These are phyloP conservation scores for Drosophila mayaguana DNA, from an alignment of 2,888 invertebrate genomes.

Conservation along the genomic window DNA sequence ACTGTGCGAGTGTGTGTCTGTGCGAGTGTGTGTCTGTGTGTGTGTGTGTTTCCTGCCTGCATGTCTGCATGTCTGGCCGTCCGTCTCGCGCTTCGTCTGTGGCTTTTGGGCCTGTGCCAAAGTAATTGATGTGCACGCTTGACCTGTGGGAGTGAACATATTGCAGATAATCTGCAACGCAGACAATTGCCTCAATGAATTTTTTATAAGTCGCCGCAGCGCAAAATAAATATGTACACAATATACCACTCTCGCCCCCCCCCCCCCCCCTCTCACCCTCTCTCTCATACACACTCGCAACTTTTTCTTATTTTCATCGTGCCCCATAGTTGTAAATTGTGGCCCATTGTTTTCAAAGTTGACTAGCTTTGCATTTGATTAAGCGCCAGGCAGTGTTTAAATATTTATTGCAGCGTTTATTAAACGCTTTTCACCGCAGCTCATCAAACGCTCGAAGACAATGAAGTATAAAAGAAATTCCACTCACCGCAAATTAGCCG, in stretches of 20 bases:
- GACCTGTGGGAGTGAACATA: conserved; percentile 84
- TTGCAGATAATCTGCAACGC: conserved; percentile 83
- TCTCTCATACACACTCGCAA: neutral
- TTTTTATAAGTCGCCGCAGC: conserved; percentile 75
- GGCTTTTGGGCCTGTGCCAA: conserved; percentile 81
- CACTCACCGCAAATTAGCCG: conserved; percentile 56
- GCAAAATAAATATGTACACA: conserved; percentile 55
- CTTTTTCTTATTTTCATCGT: conserved; percentile 52
- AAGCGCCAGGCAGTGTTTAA: conserved; percentile 60
- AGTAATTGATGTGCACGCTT: conserved; percentile 84
- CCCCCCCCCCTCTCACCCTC: neutral
- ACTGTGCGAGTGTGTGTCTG: conserved; percentile 54
- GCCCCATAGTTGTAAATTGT: conserved; percentile 70
- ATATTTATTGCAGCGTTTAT: conserved; percentile 71
- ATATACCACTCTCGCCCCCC: conserved; percentile 4
- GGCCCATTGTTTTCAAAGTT: conserved; percentile 63
- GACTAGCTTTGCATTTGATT: conserved; percentile 64
- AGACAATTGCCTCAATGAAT: conserved; percentile 82
- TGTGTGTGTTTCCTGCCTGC: conserved; percentile 47
- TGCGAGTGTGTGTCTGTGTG: conserved; percentile 29
- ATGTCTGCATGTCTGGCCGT: conserved; percentile 49
- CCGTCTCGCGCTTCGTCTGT: conserved; percentile 28
- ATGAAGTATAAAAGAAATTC: conserved; percentile 56
- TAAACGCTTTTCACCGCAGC: conserved; percentile 71
- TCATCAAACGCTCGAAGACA: conserved; percentile 48